phyloP scores from a whole-genome alignment of 2,888 invertebrate genomes.

The Volucella inflata region DNA sequence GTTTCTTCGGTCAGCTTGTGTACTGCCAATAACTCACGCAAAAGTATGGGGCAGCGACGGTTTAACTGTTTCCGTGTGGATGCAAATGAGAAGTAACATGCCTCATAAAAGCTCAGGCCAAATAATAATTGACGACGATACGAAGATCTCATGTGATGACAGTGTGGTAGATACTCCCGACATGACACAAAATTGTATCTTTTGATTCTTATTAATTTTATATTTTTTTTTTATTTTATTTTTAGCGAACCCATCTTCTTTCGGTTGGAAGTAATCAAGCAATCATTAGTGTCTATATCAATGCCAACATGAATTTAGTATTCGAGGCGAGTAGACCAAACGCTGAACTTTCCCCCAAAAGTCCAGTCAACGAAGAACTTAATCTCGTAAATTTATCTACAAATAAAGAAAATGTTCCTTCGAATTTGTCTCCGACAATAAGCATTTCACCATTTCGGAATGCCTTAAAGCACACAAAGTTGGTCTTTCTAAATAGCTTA shows the following conservation, averaged over 20 bases:
- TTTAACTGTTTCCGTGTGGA: conserved; percentile 82
- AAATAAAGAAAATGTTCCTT: conserved; percentile 66
- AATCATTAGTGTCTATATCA: conserved; percentile 82
- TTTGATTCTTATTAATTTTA: neutral
- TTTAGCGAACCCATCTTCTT: conserved; percentile 81
- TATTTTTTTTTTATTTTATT: neutral
- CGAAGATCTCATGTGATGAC: conserved; percentile 79
- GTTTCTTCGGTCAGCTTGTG: conserved; percentile 81
- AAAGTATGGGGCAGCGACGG: conserved; percentile 82
- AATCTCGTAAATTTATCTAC: conserved; percentile 29
- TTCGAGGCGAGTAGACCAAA: conserved; percentile 82
- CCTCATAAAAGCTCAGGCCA: conserved; percentile 79
- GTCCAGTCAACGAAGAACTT: conserved; percentile 31
- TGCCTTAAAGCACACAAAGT: conserved; percentile 81
- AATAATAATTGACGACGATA: conserved; percentile 80
- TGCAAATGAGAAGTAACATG: conserved; percentile 80
- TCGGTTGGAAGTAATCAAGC: conserved; percentile 83
- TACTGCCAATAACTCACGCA: conserved; percentile 81
- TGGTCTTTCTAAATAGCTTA: conserved; percentile 81
- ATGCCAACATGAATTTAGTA: conserved; percentile 80
- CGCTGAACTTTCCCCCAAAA: conserved; percentile 77
- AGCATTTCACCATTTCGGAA: conserved; percentile 78
- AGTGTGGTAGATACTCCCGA: conserved; percentile 75
- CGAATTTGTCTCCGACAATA: conserved; percentile 47
- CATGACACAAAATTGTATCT: neutral